Conservation (phyloP, 2,888 invertebrate genomes). For the Allygus modestus region DNA sequence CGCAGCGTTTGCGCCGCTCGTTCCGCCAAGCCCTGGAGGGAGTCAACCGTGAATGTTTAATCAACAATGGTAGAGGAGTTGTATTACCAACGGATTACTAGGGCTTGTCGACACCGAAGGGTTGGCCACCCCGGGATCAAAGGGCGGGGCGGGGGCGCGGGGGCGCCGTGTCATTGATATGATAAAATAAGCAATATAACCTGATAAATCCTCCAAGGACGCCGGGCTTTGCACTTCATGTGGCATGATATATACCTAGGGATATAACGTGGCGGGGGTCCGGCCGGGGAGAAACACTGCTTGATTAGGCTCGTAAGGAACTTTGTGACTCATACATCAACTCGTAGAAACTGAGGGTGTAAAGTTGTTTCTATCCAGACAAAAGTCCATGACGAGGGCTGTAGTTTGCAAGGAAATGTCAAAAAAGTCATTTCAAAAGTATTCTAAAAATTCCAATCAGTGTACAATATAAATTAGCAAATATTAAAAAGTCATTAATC, state of each 20-base stretch:
- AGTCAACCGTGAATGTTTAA: conserved; percentile 37
- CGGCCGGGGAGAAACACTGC: neutral
- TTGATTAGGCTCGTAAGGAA: neutral
- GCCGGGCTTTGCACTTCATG: conserved; percentile 41
- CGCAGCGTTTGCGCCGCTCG: neutral
- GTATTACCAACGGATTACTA: conserved; percentile 29
- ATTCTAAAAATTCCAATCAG: no score
- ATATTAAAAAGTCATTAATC: no score
- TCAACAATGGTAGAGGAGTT: conserved; percentile 37
- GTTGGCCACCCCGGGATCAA: conserved; percentile 32
- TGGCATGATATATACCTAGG: conserved; percentile 26
- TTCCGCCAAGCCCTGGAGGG: neutral
- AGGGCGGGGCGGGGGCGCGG: conserved; percentile 2
- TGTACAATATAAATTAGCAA: no score
- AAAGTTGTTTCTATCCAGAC: neutral
- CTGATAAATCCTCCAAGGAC: conserved; percentile 24
- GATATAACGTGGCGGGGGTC: neutral
- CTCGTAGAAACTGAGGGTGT: no score
- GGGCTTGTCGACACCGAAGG: conserved; percentile 37
- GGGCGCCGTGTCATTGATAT: conserved; percentile 58
- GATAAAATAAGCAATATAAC: conserved; percentile 64
- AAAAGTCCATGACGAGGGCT: no score
- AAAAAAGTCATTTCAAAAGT: no score
- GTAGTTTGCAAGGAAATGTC: no score
- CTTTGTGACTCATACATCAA: neutral